Evolutionary conservation across 2,888 invertebrate species (phyloP).

Genomic region (Sesia apiformis): DNA sequence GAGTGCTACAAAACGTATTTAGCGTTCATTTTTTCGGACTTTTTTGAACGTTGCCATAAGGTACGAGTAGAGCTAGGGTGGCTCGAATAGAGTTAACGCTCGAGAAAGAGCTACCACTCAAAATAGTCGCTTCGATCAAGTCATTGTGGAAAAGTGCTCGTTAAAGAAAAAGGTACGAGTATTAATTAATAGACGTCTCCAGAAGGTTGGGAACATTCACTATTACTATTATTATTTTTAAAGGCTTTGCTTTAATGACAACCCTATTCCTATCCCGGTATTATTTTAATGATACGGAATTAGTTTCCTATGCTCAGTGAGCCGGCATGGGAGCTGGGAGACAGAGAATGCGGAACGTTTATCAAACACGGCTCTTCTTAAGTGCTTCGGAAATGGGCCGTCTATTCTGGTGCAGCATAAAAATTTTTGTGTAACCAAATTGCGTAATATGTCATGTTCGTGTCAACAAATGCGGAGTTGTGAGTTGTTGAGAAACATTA

Average conservation of each 20-base stretch:
- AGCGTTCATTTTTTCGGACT: no score
- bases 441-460: not conserved
- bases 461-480: not conserved
- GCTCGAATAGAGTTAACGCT: no score
- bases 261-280: slow-evolving; percentile 6
- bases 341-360: slow-evolving; percentile 7
- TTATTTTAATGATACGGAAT: slow-evolving; percentile 10
- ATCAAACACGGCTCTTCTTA: slow-evolving; percentile 5
- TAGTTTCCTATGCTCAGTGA: slow-evolving; percentile 5
- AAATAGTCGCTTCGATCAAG: no score
- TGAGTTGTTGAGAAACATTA: not conserved
- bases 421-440: not conserved
- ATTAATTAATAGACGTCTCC: no score
- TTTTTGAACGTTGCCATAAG: no score
- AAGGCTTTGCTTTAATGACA: not conserved
- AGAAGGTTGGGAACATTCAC: no score
- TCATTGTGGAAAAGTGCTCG: no score
- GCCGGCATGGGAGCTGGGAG: not conserved
- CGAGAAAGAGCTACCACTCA: no score
- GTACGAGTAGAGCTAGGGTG: no score
- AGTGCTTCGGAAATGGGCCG: slow-evolving; percentile 5
- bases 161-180: no score
- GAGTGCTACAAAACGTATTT: no score
- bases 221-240: no score
- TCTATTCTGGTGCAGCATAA: slow-evolving; percentile 4